A percentile compares a stretch with the other conserved stretches of the same genome.
These are phyloP conservation scores for Stenotaenia linearis DNA, from an alignment of 2,888 invertebrate species.

Conservation along the genomic window DNA sequence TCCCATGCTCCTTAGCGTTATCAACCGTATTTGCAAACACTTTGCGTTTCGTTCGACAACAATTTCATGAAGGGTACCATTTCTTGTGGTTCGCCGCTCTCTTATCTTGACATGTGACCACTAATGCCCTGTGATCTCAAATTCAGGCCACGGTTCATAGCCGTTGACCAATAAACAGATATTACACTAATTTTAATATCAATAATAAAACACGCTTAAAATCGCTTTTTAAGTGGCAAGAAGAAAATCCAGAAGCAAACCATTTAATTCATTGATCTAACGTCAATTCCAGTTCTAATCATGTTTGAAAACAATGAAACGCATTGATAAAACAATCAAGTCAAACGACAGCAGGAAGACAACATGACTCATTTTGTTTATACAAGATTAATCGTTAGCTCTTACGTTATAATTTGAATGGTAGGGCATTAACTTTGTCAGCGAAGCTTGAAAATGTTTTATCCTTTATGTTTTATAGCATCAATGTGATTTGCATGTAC, in stretches of 20 bases:
- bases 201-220: background rate
- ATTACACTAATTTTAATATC: background rate
- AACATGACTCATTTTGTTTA: background rate
- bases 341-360: background rate
- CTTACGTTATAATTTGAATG: background rate
- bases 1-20: background rate
- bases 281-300: background rate
- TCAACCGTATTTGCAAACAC: background rate
- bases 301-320: background rate
- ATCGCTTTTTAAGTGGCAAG: background rate
- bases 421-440: background rate
- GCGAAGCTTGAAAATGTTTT: background rate
- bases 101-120: background rate
- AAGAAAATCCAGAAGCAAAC: background rate
- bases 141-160: background rate
- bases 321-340: background rate
- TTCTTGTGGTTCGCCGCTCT: background rate
- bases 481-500: too few relatives aligned
- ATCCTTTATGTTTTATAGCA: too few relatives aligned
- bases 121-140: background rate
- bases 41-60: background rate
- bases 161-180: background rate
- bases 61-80: background rate
- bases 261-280: too few relatives aligned
- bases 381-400: background rate